Evolutionary conservation across 1,140 invertebrate genomes (phyloP).

Genomic region (Pseudomyrmex concolor): DNA sequence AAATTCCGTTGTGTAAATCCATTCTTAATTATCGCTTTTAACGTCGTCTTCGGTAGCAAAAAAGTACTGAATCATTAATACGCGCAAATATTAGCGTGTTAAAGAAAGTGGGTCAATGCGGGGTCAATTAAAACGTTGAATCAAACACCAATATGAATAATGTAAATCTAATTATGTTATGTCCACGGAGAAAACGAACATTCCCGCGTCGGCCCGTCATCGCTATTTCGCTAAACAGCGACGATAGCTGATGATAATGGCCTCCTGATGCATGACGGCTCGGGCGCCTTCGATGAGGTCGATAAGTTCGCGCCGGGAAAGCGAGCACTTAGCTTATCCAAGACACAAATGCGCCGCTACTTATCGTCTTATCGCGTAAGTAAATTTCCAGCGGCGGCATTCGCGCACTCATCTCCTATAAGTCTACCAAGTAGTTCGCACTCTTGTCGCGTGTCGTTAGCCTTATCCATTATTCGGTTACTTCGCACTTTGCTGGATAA

Average conservation of each 20-base stretch:
- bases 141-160: slow-evolving; percentile 11
- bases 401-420: background rate
- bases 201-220: background rate
- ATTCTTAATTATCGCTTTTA: background rate
- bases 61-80: background rate
- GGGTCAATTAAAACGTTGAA: background rate
- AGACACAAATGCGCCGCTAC: slow-evolving; percentile 43
- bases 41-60: too few species aligned
- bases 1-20: background rate
- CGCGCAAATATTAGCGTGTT: background rate
- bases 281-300: slow-evolving; percentile 10
- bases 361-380: slow-evolving; percentile 53
- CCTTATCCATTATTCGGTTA: slow-evolving; percentile 45
- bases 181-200: too few species aligned
- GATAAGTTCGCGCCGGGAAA: slow-evolving; percentile 32
- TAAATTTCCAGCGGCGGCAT: slow-evolving; percentile 40
- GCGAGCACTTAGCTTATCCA: slow-evolving; percentile 48
- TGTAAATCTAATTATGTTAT: slow-evolving; percentile 17
- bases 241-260: slow-evolving; percentile 1
- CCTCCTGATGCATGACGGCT: slow-evolving; percentile 8
- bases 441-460: slow-evolving; percentile 58
- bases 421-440: slow-evolving; percentile 19
- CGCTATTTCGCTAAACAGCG: background rate
- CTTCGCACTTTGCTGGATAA: background rate
- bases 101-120: background rate